Evolutionary conservation across 2,888 invertebrate genomes (phyloP).

Genomic region (Rhingia campestris): DNA sequence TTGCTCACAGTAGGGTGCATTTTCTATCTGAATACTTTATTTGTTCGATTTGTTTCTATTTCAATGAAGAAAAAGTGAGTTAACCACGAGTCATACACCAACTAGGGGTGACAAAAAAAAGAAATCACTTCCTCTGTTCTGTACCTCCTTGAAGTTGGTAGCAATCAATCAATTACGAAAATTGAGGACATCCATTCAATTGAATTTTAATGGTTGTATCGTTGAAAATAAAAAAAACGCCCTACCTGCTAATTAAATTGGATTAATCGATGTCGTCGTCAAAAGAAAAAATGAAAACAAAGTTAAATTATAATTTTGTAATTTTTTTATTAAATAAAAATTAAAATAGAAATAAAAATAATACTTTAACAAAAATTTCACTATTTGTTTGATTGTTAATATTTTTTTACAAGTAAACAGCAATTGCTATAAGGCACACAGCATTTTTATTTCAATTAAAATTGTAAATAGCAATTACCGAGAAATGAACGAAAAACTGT

Average conservation of each 20-base stretch:
- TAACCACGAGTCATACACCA: slow-evolving; percentile 53
- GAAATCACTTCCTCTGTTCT: slow-evolving; percentile 40
- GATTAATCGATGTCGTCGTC: slow-evolving; percentile 50
- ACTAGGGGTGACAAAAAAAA: slow-evolving; percentile 46
- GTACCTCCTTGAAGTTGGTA: slow-evolving; percentile 49
- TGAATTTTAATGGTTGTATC: slow-evolving; percentile 22
- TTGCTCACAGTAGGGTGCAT: slow-evolving; percentile 61
- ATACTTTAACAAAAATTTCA: slow-evolving; percentile 56
- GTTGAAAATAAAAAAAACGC: slow-evolving; percentile 34
- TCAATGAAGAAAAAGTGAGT: slow-evolving; percentile 50
- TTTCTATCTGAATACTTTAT: slow-evolving; percentile 10
- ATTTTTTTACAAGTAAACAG: slow-evolving; percentile 80
- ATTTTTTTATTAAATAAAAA: slow-evolving; percentile 65
- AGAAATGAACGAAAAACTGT: slow-evolving; percentile 48
- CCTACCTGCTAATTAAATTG: slow-evolving; percentile 47
- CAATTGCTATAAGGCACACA: slow-evolving; percentile 93
- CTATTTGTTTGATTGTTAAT: slow-evolving; percentile 60
- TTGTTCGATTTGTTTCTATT: slow-evolving; percentile 28
- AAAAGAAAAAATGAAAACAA: slow-evolving; percentile 15
- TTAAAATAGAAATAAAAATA: slow-evolving; percentile 70
- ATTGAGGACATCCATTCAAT: slow-evolving; percentile 51
- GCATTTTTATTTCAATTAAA: slow-evolving; percentile 84
- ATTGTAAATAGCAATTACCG: slow-evolving; percentile 82
- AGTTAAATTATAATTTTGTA: slow-evolving; percentile 23
- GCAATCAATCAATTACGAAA: slow-evolving; percentile 67